Evolutionary conservation across 2,797 vertebrate species (phyloP).

Genomic region (Clamator glandarius): DNA sequence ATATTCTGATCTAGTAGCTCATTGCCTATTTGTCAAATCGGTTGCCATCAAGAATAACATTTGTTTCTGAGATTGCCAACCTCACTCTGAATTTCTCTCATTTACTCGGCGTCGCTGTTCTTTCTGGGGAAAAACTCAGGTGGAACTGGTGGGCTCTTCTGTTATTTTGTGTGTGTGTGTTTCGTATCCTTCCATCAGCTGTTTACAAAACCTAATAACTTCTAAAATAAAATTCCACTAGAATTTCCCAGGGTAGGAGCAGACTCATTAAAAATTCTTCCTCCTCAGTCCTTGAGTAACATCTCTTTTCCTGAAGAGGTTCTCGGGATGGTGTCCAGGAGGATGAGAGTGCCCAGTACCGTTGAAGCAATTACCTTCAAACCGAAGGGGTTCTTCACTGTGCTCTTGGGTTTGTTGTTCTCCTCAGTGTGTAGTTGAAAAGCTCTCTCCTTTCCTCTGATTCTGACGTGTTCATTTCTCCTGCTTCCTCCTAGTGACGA

Average conservation of each 20-base stretch:
- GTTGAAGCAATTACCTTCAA: neutral
- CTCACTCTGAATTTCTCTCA: neutral
- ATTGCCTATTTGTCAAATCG: neutral
- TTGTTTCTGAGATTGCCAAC: neutral
- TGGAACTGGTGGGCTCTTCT: neutral
- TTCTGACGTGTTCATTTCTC: neutral
- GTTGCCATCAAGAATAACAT: neutral
- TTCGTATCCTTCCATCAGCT: neutral
- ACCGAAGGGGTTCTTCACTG: accelerated
- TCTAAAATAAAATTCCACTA: neutral
- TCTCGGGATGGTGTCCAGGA: neutral
- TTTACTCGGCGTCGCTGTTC: neutral
- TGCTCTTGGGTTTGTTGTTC: accelerated
- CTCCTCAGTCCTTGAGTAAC: neutral
- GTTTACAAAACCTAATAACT: neutral
- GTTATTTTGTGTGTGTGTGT: neutral
- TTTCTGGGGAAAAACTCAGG: accelerated
- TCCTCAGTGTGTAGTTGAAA: accelerated
- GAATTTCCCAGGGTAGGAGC: neutral
- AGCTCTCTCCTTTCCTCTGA: neutral
- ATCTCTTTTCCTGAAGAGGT: neutral
- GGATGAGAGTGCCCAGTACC: neutral
- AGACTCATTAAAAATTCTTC: neutral
- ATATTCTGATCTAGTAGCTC: neutral
- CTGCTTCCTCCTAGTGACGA: constrained; percentile 84